These are phyloP conservation scores for Charadrius vociferus DNA, from an alignment of 2,113 vertebrate genomes.

Conservation along the genomic window DNA sequence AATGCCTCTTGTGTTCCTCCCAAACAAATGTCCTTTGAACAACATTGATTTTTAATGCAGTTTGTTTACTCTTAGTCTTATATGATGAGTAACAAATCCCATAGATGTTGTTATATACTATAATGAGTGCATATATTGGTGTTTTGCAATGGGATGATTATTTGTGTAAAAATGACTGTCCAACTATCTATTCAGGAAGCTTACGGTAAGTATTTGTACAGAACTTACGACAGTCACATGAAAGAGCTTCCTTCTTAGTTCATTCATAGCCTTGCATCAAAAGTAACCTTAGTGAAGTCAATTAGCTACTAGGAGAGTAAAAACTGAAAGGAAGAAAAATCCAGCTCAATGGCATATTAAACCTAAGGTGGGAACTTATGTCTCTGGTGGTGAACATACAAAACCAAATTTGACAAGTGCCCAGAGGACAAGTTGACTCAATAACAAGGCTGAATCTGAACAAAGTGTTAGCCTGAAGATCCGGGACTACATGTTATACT, in stretches of 20 bases:
- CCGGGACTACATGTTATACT: neutral
- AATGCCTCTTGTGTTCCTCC: neutral
- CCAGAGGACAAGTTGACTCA: neutral
- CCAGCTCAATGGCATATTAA: neutral
- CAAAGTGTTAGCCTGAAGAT: neutral
- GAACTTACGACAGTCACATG: rapidly evolving
- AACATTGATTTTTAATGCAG: neutral
- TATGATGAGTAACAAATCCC: neutral
- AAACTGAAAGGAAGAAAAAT: neutral
- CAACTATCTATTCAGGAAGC: neutral
- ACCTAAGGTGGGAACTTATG: neutral
- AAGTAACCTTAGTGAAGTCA: neutral
- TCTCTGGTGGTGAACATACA: neutral
- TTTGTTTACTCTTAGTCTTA: neutral
- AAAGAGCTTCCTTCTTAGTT: neutral
- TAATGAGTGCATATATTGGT: neutral
- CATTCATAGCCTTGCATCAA: neutral
- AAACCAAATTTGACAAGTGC: neutral
- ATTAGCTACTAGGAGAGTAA: neutral
- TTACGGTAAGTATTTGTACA: neutral
- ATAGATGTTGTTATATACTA: too few species aligned
- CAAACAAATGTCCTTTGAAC: neutral
- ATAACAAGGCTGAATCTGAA: neutral
- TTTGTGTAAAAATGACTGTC: neutral
- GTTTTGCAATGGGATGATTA: neutral